These are phyloP conservation scores for Paralichthys olivaceus DNA, from an alignment of 2,113 vertebrate genomes.

Conservation along the genomic window DNA sequence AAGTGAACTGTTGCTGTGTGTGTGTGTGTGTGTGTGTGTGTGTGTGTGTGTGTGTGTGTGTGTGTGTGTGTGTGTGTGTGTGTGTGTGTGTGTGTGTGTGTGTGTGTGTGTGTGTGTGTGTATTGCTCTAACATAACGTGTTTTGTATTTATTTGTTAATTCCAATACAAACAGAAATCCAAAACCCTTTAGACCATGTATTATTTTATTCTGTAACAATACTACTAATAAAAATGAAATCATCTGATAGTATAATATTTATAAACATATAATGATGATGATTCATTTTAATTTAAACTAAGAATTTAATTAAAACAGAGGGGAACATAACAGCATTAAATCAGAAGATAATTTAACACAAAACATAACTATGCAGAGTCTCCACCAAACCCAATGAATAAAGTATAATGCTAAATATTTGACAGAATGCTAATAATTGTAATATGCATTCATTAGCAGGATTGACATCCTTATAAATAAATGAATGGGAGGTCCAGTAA, in stretches of 20 bases:
- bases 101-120: neutral
- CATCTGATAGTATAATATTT: conserved; percentile 4
- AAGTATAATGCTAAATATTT: conserved; percentile 68
- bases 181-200: neutral
- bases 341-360: conserved; percentile 23
- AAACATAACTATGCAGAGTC: conserved; percentile 30
- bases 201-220: conserved; percentile 4
- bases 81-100: too few species aligned
- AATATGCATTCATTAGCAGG: conserved; percentile 59
- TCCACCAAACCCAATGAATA: conserved; percentile 49
- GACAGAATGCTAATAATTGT: conserved; percentile 65
- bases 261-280: neutral
- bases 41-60: neutral
- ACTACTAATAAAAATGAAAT: neutral
- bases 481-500: conserved; percentile 53
- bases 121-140: too few species aligned
- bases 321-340: neutral
- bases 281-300: conserved; percentile 23
- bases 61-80: neutral
- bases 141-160: neutral
- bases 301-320: conserved; percentile 36
- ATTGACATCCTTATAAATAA: conserved; percentile 64
- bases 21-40: neutral
- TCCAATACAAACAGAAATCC: neutral
- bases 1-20: conserved; percentile 34